phyloP scores from a whole-genome alignment of 2,888 invertebrate species.

The Merodon equestris region DNA sequence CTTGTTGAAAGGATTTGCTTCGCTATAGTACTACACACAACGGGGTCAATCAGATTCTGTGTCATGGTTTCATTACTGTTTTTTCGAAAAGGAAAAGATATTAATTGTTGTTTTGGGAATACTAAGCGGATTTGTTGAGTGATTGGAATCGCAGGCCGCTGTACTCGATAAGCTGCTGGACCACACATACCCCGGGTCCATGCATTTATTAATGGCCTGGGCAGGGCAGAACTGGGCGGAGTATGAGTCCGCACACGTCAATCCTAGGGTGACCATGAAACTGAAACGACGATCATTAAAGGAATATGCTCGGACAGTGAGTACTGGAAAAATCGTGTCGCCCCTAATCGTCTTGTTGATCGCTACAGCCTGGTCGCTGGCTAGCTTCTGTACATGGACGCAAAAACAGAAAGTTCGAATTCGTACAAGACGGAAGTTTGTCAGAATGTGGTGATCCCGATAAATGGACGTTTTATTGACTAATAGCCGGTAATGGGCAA shows the following conservation, averaged over 20 bases:
- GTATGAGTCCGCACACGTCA: conserved; percentile 25
- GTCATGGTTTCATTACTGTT: conserved; percentile 32
- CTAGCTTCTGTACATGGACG: no score
- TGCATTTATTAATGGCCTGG: conserved; percentile 46
- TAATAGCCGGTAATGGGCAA: no score
- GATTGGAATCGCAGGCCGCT: conserved; percentile 50
- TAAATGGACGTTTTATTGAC: no score
- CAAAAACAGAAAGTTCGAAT: no score
- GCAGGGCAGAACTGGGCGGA: conserved; percentile 25
- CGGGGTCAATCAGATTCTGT: conserved; percentile 61
- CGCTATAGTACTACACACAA: conserved; percentile 22
- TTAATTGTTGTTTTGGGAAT: conserved; percentile 54
- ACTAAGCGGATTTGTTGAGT: conserved; percentile 62
- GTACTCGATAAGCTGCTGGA: conserved; percentile 28
- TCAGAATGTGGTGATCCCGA: no score
- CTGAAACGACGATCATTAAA: conserved; percentile 39
- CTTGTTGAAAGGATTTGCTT: conserved; percentile 52
- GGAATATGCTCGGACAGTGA: conserved; percentile 47
- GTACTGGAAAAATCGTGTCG: no score
- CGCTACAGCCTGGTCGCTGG: no score
- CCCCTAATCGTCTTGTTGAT: no score
- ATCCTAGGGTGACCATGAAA: conserved; percentile 56
- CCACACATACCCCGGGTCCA: conserved; percentile 8
- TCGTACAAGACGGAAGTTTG: no score
- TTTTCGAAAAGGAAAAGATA: conserved; percentile 53